Evolutionary conservation across 2,113 vertebrate species (phyloP).

Genomic region (Micronycteris hirsuta): DNA sequence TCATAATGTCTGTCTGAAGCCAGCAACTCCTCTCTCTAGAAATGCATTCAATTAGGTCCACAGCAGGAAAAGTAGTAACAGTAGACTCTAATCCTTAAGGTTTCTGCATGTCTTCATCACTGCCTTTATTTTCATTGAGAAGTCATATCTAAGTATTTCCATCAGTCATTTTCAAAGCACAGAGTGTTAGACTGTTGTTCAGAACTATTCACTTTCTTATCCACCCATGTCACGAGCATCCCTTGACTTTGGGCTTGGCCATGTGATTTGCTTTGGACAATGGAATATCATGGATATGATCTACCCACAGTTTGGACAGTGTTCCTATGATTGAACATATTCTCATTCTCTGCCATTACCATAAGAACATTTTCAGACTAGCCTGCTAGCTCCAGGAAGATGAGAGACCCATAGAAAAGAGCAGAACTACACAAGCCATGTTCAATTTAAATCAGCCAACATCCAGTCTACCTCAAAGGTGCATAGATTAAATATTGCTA

Average conservation of each 20-base stretch:
- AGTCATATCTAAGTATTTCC: not conserved
- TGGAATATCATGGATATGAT: not conserved
- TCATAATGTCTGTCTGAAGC: not conserved
- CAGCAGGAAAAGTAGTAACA: not conserved
- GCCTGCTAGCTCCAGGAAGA: not conserved
- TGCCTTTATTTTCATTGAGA: not conserved
- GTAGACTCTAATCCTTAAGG: not conserved
- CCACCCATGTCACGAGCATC: not conserved
- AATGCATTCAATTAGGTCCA: not conserved
- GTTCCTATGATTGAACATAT: not conserved
- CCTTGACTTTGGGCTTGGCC: not conserved
- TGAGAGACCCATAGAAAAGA: not conserved
- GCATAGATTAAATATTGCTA: not conserved
- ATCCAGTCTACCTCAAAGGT: not conserved
- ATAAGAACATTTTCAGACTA: not conserved
- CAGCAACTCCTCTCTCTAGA: not conserved
- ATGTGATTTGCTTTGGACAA: not conserved
- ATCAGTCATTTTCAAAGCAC: not conserved
- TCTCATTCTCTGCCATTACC: not conserved
- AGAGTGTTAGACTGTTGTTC: not conserved
- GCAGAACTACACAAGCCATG: not conserved
- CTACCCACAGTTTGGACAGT: not conserved
- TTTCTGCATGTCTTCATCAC: not conserved
- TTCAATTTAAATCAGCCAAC: not conserved
- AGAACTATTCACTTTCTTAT: not conserved